Conservation (phyloP, 2,888 invertebrate genomes). For the Drosophila anomelani region DNA sequence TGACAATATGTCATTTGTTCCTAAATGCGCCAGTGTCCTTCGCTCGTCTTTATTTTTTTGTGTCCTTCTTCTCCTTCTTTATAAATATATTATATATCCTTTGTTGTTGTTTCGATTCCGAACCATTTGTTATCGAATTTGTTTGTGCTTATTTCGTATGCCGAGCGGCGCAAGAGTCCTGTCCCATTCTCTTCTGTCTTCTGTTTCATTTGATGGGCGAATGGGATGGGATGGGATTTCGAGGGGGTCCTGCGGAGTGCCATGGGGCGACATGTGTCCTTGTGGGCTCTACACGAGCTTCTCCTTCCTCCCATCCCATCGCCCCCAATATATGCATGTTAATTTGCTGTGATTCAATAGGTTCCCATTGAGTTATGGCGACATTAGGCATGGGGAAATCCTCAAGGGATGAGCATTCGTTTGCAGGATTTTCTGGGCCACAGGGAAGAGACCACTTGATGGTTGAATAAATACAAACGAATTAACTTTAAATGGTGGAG, state of each 20-base stretch:
- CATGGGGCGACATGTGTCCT: slow-evolving; percentile 56
- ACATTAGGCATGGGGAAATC: slow-evolving; percentile 62
- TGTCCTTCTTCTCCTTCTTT: slow-evolving; percentile 17
- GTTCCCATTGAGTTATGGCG: slow-evolving; percentile 73
- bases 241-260: slow-evolving; percentile 13
- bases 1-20: slow-evolving; percentile 78
- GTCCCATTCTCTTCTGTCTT: slow-evolving; percentile 13
- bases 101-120: slow-evolving; percentile 68
- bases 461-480: slow-evolving; percentile 32
- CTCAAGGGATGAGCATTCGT: slow-evolving; percentile 33
- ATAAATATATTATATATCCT: slow-evolving; percentile 52
- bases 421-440: slow-evolving; percentile 26
- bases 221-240: slow-evolving; percentile 23
- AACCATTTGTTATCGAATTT: slow-evolving; percentile 80
- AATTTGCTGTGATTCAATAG: slow-evolving; percentile 79
- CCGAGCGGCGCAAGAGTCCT: slow-evolving; percentile 45
- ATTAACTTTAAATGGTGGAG: slow-evolving; percentile 32
- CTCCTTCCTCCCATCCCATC: slow-evolving; percentile 3
- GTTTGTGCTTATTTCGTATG: slow-evolving; percentile 71
- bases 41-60: slow-evolving; percentile 38
- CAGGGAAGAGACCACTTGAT: slow-evolving; percentile 11
- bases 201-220: slow-evolving; percentile 3
- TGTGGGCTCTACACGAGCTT: slow-evolving; percentile 33
- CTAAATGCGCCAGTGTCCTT: slow-evolving; percentile 62
- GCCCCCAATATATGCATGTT: slow-evolving; percentile 64